These are phyloP conservation scores for Synergus japonicus DNA, from an alignment of 2,888 invertebrate species.

Conservation along the genomic window DNA sequence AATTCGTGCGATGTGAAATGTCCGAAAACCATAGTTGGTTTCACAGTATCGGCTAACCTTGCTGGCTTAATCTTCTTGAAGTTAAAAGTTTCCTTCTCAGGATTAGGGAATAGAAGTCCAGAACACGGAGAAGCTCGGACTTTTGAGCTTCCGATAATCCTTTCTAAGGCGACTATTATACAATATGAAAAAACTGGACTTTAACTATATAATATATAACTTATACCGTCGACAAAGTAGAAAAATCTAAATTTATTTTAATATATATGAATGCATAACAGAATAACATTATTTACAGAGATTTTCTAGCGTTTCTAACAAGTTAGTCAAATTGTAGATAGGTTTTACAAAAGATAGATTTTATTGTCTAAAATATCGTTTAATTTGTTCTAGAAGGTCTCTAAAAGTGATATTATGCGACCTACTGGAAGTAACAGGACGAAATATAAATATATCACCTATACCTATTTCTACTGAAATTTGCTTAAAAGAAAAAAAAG, in stretches of 20 bases:
- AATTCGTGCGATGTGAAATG: background rate
- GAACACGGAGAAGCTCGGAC: background rate
- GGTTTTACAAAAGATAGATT: too few species aligned
- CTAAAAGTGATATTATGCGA: too few species aligned
- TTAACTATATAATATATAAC: background rate
- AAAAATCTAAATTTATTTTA: background rate
- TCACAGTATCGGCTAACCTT: slow-evolving; percentile 5
- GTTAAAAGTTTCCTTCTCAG: slow-evolving; percentile 21
- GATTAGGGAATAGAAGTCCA: slow-evolving; percentile 29
- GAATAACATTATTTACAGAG: background rate
- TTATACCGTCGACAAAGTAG: background rate
- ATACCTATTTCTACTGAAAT: background rate
- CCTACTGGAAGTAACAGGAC: too few species aligned
- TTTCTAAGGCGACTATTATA: background rate
- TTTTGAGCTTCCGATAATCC: slow-evolving; percentile 16
- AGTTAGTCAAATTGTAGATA: too few species aligned
- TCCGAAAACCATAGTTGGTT: background rate
- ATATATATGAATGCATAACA: background rate
- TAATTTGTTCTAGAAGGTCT: too few species aligned
- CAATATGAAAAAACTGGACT: background rate
- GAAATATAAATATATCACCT: too few species aligned
- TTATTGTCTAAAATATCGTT: too few species aligned
- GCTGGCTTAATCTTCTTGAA: slow-evolving; percentile 24
- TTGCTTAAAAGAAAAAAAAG: background rate
- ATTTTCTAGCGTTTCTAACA: too few species aligned